These are phyloP conservation scores for Peromyscus californicus DNA, from an alignment of 2,113 vertebrate genomes.

Conservation along the genomic window DNA sequence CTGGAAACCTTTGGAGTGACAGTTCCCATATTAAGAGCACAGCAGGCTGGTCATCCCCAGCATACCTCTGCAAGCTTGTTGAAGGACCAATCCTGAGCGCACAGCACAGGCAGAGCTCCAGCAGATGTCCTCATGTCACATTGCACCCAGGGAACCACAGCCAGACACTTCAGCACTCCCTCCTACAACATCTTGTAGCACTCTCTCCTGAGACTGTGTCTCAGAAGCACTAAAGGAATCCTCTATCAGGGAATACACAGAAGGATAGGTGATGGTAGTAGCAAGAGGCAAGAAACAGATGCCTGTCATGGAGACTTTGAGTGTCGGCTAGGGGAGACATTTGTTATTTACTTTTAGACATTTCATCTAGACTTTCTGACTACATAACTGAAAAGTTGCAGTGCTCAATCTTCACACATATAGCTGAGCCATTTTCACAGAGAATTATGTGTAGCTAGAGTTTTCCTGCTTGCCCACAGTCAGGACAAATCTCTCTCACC, in stretches of 20 bases:
- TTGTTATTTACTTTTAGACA: constrained; percentile 9
- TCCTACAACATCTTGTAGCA: background rate
- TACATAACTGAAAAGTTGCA: constrained; percentile 3
- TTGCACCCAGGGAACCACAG: background rate
- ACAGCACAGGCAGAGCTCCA: background rate
- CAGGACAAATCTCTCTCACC: too few species aligned
- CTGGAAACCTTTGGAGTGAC: background rate
- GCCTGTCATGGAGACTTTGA: background rate
- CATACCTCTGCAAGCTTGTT: background rate
- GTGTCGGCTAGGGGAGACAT: background rate
- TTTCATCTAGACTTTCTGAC: constrained; percentile 4
- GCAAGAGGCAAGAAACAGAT: background rate
- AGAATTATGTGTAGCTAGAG: background rate
- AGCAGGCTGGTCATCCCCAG: background rate
- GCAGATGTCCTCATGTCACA: background rate
- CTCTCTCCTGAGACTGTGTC: background rate
- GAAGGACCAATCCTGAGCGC: background rate
- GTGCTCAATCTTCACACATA: background rate
- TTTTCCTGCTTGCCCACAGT: too few species aligned
- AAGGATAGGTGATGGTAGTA: background rate
- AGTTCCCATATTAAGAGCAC: background rate
- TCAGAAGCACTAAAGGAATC: background rate
- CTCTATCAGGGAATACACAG: background rate
- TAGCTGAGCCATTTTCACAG: background rate
- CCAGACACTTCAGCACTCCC: background rate